Evolutionary conservation across 2,888 invertebrate genomes (phyloP).

Genomic region (Fissipunctia ypsillon): DNA sequence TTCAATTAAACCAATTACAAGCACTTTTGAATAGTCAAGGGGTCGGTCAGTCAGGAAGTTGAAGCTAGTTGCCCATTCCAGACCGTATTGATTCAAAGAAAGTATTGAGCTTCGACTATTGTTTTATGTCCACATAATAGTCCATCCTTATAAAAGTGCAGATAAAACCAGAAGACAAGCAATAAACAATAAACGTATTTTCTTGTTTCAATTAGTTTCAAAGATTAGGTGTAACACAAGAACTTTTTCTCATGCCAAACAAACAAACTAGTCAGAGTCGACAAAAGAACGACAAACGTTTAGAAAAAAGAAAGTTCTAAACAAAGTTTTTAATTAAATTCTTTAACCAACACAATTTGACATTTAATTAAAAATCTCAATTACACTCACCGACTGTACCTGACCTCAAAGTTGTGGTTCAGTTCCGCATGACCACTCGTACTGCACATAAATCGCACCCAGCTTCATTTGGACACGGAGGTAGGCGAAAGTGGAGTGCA

Average conservation of each 20-base stretch:
- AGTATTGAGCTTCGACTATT: neutral
- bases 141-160: neutral
- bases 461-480: neutral
- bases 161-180: neutral
- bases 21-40: neutral
- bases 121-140: neutral
- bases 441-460: constrained; percentile 36
- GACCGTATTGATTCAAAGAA: too few species aligned
- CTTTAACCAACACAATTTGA: constrained; percentile 17
- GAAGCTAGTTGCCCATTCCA: neutral
- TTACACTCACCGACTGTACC: constrained; percentile 24
- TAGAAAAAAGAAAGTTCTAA: neutral
- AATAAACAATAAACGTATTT: too few species aligned
- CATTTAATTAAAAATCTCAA: constrained; percentile 56
- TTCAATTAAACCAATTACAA: neutral
- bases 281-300: neutral
- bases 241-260: neutral
- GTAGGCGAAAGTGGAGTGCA: constrained; percentile 6
- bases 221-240: neutral
- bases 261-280: neutral
- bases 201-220: too few species aligned
- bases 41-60: neutral
- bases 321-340: constrained; percentile 38
- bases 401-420: constrained; percentile 28
- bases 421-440: constrained; percentile 21